These are phyloP conservation scores for Calosoma granatense DNA, from an alignment of 1,140 invertebrate species.

Conservation along the genomic window DNA sequence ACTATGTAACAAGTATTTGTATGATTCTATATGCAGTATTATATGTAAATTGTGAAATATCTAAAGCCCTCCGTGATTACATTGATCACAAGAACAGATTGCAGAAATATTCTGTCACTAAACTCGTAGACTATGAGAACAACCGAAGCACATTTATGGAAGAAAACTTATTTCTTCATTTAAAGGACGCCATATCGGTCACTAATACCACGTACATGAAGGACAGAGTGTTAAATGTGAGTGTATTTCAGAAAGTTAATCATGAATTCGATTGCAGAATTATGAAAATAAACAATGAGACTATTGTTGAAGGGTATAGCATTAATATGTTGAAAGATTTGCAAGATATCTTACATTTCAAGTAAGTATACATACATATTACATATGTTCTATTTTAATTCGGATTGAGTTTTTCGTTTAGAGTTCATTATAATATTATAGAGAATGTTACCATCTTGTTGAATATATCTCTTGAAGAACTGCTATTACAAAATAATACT, in stretches of 20 bases:
- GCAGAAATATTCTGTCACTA: neutral
- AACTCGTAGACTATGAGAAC: conserved; percentile 6
- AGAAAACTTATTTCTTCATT: conserved; percentile 16
- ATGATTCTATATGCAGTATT: too few relatives aligned
- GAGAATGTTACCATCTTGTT: neutral
- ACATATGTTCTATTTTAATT: neutral
- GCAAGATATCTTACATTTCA: conserved; percentile 6
- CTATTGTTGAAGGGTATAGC: conserved; percentile 10
- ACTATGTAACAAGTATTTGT: too few relatives aligned
- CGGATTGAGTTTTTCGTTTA: neutral
- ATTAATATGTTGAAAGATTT: conserved; percentile 13
- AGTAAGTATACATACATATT: neutral
- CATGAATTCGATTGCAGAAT: conserved; percentile 2
- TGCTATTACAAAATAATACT: neutral
- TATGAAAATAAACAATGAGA: neutral
- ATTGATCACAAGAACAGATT: neutral
- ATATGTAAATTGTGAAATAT: conserved; percentile 10
- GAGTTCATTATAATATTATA: neutral
- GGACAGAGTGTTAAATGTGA: conserved; percentile 11
- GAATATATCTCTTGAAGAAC: conserved; percentile 11
- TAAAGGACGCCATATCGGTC: neutral
- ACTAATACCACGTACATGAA: neutral
- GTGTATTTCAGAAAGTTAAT: conserved; percentile 9
- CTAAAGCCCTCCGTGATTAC: neutral
- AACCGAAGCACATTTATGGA: conserved; percentile 15